These are phyloP conservation scores for Stenodera caucasica DNA, from an alignment of 2,888 invertebrate genomes.

Conservation along the genomic window DNA sequence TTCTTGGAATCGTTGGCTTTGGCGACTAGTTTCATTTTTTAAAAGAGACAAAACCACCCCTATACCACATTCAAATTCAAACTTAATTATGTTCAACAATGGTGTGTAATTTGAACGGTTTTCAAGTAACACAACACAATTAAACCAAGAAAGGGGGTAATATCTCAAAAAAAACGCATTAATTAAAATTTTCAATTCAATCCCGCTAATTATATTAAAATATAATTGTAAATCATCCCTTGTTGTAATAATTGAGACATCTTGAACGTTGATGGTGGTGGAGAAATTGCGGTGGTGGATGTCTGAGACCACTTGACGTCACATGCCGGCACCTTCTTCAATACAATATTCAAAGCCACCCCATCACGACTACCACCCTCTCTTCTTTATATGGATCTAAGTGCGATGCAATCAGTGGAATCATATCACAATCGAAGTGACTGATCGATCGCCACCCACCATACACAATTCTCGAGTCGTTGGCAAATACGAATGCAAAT, in stretches of 20 bases:
- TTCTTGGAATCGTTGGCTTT: no score
- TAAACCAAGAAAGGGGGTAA: background rate
- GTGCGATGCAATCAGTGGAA: conserved; percentile 43
- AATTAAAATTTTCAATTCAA: no score
- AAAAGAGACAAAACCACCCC: background rate
- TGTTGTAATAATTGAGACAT: conserved; percentile 2
- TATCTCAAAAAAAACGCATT: no score
- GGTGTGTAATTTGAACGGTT: conserved; percentile 1
- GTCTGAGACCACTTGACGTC: conserved; percentile 55
- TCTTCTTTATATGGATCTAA: conserved; percentile 21
- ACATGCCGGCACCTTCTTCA: conserved; percentile 47
- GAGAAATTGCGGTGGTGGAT: conserved; percentile 35
- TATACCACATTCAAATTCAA: background rate
- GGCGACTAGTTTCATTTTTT: no score
- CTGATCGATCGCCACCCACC: conserved; percentile 19
- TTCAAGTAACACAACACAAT: background rate
- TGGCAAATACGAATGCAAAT: conserved; percentile 19
- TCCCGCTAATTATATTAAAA: no score
- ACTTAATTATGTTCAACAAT: conserved; percentile 5
- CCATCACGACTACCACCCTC: background rate
- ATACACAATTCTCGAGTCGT: conserved; percentile 5
- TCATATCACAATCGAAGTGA: conserved; percentile 40
- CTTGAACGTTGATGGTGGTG: conserved; percentile 15
- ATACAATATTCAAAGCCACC: conserved; percentile 43
- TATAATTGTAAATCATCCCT: no score